These are phyloP conservation scores for Microplitis manilae DNA, from an alignment of 2,888 invertebrate species.

Conservation along the genomic window DNA sequence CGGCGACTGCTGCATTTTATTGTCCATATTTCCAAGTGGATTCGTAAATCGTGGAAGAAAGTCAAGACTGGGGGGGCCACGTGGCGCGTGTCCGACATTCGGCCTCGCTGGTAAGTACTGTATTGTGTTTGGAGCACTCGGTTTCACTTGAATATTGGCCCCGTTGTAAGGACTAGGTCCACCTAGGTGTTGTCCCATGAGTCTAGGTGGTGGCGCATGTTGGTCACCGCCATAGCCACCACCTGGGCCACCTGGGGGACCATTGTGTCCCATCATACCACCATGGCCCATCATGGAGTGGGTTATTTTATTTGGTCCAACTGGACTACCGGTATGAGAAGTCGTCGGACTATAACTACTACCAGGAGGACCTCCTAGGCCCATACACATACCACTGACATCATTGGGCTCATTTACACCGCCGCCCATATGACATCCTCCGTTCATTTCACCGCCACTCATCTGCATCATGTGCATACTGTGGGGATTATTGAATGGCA, in stretches of 20 bases:
- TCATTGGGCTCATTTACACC: slow-evolving; percentile 62
- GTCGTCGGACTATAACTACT: slow-evolving; percentile 68
- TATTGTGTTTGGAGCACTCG: slow-evolving; percentile 97
- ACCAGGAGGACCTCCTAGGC: slow-evolving; percentile 64
- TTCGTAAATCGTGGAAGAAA: slow-evolving; percentile 91
- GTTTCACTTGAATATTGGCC: slow-evolving; percentile 93
- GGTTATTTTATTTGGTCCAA: slow-evolving; percentile 63
- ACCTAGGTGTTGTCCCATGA: slow-evolving; percentile 64
- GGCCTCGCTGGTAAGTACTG: slow-evolving; percentile 97
- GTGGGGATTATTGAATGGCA: slow-evolving; percentile 74
- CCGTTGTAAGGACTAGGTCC: slow-evolving; percentile 78
- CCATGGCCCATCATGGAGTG: slow-evolving; percentile 67
- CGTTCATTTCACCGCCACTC: slow-evolving; percentile 68
- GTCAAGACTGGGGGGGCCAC: slow-evolving; percentile 90
- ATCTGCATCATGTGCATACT: slow-evolving; percentile 71
- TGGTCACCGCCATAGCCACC: slow-evolving; percentile 62
- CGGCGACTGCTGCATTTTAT: slow-evolving; percentile 80
- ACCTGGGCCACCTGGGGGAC: slow-evolving; percentile 48
- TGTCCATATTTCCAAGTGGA: slow-evolving; percentile 82
- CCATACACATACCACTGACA: slow-evolving; percentile 69
- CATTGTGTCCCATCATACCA: slow-evolving; percentile 63
- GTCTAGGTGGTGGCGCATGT: slow-evolving; percentile 73
- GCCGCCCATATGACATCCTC: slow-evolving; percentile 67
- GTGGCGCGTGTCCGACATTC: slow-evolving; percentile 83
- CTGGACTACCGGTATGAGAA: slow-evolving; percentile 67